These are phyloP conservation scores for Zaprionus capensis DNA, from an alignment of 1,140 invertebrate genomes.

Conservation along the genomic window DNA sequence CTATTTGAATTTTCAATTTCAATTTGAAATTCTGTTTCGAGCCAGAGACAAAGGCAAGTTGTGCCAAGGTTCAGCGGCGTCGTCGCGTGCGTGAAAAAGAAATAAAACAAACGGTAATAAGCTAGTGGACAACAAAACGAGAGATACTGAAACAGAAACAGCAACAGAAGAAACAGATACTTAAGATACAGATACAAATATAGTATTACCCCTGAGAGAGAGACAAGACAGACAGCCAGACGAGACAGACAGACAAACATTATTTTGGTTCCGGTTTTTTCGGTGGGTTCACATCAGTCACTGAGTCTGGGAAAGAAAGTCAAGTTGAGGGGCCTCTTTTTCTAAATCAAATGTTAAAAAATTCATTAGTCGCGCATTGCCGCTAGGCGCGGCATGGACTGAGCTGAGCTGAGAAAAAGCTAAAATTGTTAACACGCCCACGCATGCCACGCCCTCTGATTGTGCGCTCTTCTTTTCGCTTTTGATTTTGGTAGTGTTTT, in stretches of 20 bases:
- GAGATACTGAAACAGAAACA: constrained; percentile 35
- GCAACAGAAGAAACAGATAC: constrained; percentile 32
- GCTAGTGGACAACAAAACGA: constrained; percentile 60
- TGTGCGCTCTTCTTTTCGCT: too few relatives aligned
- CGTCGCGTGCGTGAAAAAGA: constrained; percentile 62
- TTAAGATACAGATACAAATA: constrained; percentile 21
- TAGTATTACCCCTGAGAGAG: constrained; percentile 28
- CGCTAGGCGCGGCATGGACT: constrained; percentile 16
- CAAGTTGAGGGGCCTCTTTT: constrained; percentile 18
- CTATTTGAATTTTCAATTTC: constrained; percentile 58
- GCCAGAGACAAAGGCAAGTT: constrained; percentile 39
- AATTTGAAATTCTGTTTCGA: constrained; percentile 56
- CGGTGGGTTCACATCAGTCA: not conserved
- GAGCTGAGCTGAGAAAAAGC: constrained; percentile 40
- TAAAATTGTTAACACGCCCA: constrained; percentile 66
- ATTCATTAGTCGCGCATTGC: constrained; percentile 62
- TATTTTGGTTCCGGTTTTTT: constrained; percentile 73
- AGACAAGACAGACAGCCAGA: not conserved
- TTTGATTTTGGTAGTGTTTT: constrained; percentile 28
- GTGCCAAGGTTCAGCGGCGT: constrained; percentile 48
- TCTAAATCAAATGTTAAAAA: constrained; percentile 73
- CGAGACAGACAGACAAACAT: constrained; percentile 26
- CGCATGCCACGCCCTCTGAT: constrained; percentile 35
- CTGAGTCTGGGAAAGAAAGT: constrained; percentile 68
- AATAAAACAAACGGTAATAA: constrained; percentile 61